These are phyloP conservation scores for Scytalopus superciliaris DNA, from an alignment of 2,113 vertebrate species.

Conservation along the genomic window DNA sequence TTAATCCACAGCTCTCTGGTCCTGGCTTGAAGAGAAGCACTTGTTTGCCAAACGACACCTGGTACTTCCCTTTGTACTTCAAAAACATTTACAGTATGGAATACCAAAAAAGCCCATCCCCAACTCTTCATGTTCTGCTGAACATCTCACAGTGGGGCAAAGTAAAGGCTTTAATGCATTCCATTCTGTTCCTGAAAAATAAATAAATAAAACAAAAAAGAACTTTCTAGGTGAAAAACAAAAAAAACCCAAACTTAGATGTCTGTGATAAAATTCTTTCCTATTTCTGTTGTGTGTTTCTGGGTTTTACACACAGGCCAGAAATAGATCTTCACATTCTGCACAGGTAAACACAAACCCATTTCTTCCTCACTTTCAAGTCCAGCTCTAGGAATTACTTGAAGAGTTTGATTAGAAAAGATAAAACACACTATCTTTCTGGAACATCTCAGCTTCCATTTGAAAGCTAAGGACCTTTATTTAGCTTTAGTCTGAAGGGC, in stretches of 20 bases:
- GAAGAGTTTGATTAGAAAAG: not conserved
- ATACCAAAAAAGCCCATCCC: not conserved
- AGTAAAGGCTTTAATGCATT: not conserved
- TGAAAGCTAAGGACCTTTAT: not conserved
- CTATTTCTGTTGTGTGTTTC: not conserved
- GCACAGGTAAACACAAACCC: not conserved
- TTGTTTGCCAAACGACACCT: not conserved
- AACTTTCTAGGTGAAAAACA: not conserved
- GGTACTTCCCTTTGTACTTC: not conserved
- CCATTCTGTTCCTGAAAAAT: not conserved
- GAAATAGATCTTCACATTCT: not conserved
- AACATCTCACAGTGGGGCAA: not conserved
- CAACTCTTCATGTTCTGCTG: not conserved
- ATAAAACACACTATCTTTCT: not conserved
- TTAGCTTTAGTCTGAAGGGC: not conserved
- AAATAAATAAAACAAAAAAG: rapidly evolving
- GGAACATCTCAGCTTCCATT: not conserved
- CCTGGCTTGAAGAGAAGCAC: not conserved
- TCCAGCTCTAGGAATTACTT: not conserved
- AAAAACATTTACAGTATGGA: not conserved
- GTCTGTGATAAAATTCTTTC: not conserved
- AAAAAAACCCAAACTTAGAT: not conserved
- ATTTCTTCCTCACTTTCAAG: not conserved
- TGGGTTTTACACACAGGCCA: not conserved
- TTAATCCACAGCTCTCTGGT: not conserved